Evolutionary conservation across 2,797 vertebrate genomes (phyloP).

Genomic region (Hoplostethus mediterraneus): DNA sequence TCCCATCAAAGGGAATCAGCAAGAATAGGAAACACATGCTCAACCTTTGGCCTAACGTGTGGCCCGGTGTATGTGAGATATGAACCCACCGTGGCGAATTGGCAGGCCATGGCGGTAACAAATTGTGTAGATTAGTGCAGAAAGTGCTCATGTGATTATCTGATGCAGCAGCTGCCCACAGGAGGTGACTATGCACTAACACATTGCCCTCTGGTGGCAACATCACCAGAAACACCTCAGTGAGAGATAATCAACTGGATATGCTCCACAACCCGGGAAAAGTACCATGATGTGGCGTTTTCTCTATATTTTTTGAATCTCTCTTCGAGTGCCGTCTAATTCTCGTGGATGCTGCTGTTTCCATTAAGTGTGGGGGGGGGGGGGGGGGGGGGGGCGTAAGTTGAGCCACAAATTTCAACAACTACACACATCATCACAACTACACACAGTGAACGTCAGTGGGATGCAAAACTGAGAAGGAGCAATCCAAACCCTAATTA

Average conservation of each 20-base stretch:
- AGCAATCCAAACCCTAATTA: too few species aligned
- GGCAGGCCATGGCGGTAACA: conserved; percentile 33
- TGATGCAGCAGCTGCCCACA: conserved; percentile 31
- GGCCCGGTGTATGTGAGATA: background rate
- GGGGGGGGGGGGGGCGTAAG: too few species aligned
- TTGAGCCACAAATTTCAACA: too few species aligned
- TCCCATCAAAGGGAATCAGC: conserved; percentile 49
- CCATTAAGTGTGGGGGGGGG: too few species aligned
- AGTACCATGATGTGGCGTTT: too few species aligned
- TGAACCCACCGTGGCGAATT: conserved; percentile 22
- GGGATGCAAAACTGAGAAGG: too few species aligned
- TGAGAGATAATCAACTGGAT: background rate
- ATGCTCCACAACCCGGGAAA: background rate
- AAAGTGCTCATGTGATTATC: conserved; percentile 10
- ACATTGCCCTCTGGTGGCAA: conserved; percentile 73
- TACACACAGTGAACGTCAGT: too few species aligned
- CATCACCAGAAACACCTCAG: conserved; percentile 1
- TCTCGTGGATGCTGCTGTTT: too few species aligned
- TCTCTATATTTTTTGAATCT: too few species aligned
- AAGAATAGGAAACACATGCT: conserved; percentile 22
- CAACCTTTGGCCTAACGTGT: conserved; percentile 47
- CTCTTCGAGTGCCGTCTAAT: too few species aligned
- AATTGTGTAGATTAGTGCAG: conserved; percentile 35
- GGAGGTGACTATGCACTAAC: conserved; percentile 35
- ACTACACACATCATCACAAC: too few species aligned